Evolutionary conservation across 2,888 invertebrate species (phyloP).

Genomic region (Hyles lineata): DNA sequence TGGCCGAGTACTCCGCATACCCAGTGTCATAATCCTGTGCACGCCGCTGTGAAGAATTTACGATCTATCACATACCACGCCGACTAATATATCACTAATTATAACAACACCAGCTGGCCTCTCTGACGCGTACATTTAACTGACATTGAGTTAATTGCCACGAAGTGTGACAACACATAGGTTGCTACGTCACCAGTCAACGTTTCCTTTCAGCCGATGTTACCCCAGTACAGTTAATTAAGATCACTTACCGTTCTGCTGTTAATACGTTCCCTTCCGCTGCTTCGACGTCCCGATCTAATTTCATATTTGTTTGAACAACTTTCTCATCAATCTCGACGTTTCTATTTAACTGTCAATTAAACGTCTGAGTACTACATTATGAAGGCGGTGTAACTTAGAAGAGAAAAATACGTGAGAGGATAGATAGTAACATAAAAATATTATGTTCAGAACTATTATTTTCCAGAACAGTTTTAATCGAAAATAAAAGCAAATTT

Average conservation of each 20-base stretch:
- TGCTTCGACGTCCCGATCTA: slow-evolving; percentile 50
- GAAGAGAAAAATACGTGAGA: too few species aligned
- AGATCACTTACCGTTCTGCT: slow-evolving; percentile 65
- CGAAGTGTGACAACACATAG: slow-evolving; percentile 78
- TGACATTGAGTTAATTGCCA: slow-evolving; percentile 71
- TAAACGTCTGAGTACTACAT: background rate
- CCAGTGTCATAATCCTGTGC: too few species aligned
- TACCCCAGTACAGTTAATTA: slow-evolving; percentile 69
- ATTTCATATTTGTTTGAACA: slow-evolving; percentile 38
- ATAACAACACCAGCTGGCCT: slow-evolving; percentile 72
- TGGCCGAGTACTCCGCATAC: too few species aligned
- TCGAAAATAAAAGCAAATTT: background rate
- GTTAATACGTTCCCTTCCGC: slow-evolving; percentile 59
- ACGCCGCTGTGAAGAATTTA: too few species aligned
- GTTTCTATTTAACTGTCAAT: slow-evolving; percentile 23
- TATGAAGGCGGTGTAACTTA: background rate
- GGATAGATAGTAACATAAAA: too few species aligned
- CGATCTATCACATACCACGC: slow-evolving; percentile 43
- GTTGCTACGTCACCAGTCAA: slow-evolving; percentile 60
- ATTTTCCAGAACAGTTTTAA: too few species aligned
- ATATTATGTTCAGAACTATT: too few species aligned
- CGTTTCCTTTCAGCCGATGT: slow-evolving; percentile 63
- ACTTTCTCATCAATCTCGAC: slow-evolving; percentile 37
- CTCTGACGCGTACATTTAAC: slow-evolving; percentile 72
- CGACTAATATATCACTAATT: slow-evolving; percentile 67